Evolutionary conservation across 2,113 vertebrate species (phyloP).

Genomic region (Coturnix japonica): DNA sequence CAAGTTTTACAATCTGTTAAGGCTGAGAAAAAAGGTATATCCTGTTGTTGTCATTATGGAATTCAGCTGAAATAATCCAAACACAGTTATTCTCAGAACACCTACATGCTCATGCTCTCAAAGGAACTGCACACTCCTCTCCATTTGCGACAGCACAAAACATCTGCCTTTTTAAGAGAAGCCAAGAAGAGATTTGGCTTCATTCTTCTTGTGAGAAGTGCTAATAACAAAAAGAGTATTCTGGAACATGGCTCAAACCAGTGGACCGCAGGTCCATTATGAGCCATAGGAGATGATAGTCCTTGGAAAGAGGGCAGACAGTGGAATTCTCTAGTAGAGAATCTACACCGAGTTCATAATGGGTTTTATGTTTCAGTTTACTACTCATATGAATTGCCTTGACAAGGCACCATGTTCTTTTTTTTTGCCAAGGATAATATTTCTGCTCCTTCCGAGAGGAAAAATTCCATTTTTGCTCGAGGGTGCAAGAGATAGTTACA

Average conservation of each 20-base stretch:
- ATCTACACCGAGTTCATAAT: rapidly evolving
- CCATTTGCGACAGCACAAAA: background rate
- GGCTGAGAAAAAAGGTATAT: background rate
- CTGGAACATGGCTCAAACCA: background rate
- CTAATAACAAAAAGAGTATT: background rate
- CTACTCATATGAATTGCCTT: background rate
- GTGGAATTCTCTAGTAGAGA: background rate
- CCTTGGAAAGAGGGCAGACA: background rate
- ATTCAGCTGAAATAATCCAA: background rate
- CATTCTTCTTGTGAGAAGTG: background rate
- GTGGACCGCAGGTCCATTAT: background rate
- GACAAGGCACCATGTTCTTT: background rate
- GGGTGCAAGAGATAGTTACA: background rate
- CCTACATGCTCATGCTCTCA: background rate
- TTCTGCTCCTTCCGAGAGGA: background rate
- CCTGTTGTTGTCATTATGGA: background rate
- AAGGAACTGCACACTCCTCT: background rate
- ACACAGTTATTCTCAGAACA: background rate
- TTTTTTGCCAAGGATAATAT: background rate
- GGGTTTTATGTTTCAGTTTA: background rate
- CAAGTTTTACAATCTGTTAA: background rate
- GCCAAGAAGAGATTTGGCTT: background rate
- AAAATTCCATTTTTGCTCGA: background rate
- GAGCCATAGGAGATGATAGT: background rate
- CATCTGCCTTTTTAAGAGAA: background rate